Evolutionary conservation across 2,113 vertebrate genomes (phyloP).

Genomic region (Glaucomys volans): DNA sequence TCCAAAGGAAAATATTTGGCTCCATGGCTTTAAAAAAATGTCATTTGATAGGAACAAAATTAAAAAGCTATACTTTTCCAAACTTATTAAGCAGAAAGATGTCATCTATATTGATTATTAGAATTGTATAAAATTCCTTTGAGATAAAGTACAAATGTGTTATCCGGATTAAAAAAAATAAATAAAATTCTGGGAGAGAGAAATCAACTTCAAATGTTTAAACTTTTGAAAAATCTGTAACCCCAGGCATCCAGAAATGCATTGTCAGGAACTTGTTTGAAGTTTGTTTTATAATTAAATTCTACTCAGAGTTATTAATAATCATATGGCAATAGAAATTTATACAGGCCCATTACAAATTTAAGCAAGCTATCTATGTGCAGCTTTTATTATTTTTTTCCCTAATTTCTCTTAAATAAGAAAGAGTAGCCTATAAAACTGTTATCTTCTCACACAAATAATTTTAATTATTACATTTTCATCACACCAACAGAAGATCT

Average conservation of each 20-base stretch:
- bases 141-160: neutral
- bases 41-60: neutral
- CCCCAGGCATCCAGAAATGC: neutral
- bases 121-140: neutral
- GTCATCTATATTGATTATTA: neutral
- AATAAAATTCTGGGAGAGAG: neutral
- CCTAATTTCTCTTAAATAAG: neutral
- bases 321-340: neutral
- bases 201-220: neutral
- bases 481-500: neutral
- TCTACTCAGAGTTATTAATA: neutral
- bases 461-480: neutral
- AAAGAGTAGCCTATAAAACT: neutral
- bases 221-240: neutral
- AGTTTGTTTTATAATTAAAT: neutral
- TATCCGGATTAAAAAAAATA: neutral
- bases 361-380: neutral
- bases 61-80: neutral
- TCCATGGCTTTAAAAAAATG: neutral
- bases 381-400: neutral
- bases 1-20: slow-evolving; percentile 28
- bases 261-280: neutral
- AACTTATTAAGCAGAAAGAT: neutral
- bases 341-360: neutral
- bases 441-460: neutral